phyloP scores from a whole-genome alignment of 1,140 invertebrate species.

The Aphis craccivora region DNA sequence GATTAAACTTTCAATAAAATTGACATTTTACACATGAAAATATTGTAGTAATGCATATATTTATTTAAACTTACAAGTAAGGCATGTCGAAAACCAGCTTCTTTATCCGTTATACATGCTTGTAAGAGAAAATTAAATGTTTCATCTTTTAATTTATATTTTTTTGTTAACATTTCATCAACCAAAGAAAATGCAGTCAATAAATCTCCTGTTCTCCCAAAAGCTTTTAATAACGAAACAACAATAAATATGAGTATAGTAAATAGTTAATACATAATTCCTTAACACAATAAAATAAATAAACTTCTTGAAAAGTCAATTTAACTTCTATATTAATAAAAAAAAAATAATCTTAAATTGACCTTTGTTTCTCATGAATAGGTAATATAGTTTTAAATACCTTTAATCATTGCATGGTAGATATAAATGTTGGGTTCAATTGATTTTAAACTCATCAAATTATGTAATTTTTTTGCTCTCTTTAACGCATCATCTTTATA shows the following conservation, averaged over 20 bases:
- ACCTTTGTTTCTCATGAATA: neutral
- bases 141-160: slow-evolving; percentile 71
- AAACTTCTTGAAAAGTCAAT: neutral
- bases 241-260: neutral
- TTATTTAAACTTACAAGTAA: slow-evolving; percentile 67
- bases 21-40: neutral
- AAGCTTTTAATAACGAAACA: slow-evolving; percentile 68
- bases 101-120: slow-evolving; percentile 79
- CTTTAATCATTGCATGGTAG: slow-evolving; percentile 89
- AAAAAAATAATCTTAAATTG: neutral
- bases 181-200: slow-evolving; percentile 78
- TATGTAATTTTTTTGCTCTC: slow-evolving; percentile 71
- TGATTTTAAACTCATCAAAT: slow-evolving; percentile 74
- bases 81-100: slow-evolving; percentile 80
- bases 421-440: slow-evolving; percentile 76
- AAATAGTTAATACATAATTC: neutral
- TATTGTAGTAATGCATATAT: neutral
- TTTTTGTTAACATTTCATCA: slow-evolving; percentile 81
- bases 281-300: neutral
- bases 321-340: neutral
- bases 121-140: slow-evolving; percentile 84
- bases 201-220: slow-evolving; percentile 80
- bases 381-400: slow-evolving; percentile 60
- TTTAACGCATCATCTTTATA: slow-evolving; percentile 71
- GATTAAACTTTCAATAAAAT: neutral